These are phyloP conservation scores for Bombus cullumanus DNA, from an alignment of 1,140 invertebrate species.

Conservation along the genomic window DNA sequence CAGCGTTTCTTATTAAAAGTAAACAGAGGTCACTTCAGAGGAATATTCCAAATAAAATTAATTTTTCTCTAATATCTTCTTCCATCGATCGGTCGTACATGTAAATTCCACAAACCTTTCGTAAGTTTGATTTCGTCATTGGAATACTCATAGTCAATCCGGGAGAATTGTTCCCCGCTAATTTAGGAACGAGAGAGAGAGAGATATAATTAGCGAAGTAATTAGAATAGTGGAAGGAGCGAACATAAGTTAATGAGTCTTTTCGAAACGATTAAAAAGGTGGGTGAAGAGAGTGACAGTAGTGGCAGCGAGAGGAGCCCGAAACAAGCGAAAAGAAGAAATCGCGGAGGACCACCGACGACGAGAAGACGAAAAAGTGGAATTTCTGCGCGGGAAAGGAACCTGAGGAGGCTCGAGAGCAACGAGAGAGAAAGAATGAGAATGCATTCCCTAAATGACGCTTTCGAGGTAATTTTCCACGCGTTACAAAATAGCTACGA, in stretches of 20 bases:
- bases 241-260: slow-evolving; percentile 44
- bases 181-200: background rate
- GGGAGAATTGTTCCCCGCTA: background rate
- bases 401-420: slow-evolving; percentile 91
- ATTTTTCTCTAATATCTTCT: background rate
- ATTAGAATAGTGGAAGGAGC: background rate
- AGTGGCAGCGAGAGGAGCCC: slow-evolving; percentile 79
- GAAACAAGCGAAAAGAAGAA: slow-evolving; percentile 80
- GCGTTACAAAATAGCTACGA: background rate
- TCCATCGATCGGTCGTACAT: background rate
- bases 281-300: slow-evolving; percentile 81
- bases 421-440: slow-evolving; percentile 94
- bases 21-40: background rate
- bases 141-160: background rate
- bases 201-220: no score
- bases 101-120: background rate
- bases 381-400: slow-evolving; percentile 90
- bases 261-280: slow-evolving; percentile 69
- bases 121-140: background rate
- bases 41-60: background rate
- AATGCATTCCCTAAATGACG: slow-evolving; percentile 95
- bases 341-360: slow-evolving; percentile 75
- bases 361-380: slow-evolving; percentile 87
- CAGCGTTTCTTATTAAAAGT: background rate
- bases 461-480: slow-evolving; percentile 87